Evolutionary conservation across 1,140 invertebrate species (phyloP).

Genomic region (Zophobas morio): DNA sequence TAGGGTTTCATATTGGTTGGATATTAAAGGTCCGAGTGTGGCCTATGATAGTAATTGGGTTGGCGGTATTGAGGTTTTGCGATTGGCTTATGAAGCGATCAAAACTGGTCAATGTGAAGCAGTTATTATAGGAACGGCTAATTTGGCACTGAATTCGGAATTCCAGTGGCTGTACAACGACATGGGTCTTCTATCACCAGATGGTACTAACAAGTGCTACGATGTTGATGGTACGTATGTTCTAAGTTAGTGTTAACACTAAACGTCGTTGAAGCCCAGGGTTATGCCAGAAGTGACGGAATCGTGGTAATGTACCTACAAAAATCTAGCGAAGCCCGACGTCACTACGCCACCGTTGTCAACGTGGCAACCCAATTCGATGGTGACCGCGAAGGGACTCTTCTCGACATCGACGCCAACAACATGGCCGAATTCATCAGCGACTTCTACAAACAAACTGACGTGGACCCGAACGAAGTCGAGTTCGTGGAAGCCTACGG

Average conservation of each 20-base stretch:
- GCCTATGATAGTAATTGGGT: conserved; percentile 82
- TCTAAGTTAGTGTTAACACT: background rate
- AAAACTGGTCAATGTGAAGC: conserved; percentile 76
- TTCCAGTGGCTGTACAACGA: conserved; percentile 74
- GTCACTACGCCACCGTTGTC: conserved; percentile 79
- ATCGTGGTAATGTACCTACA: conserved; percentile 88
- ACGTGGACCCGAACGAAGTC: conserved; percentile 75
- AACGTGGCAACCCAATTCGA: conserved; percentile 76
- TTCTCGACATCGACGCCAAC: conserved; percentile 72
- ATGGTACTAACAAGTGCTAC: conserved; percentile 81
- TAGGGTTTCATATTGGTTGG: conserved; percentile 75
- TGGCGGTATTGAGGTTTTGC: conserved; percentile 77
- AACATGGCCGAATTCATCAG: conserved; percentile 70
- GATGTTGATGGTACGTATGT: conserved; percentile 74
- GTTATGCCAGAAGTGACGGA: conserved; percentile 84
- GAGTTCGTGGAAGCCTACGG: conserved; percentile 84
- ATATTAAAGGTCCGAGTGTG: conserved; percentile 76
- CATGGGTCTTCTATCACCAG: conserved; percentile 75
- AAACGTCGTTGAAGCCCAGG: conserved; percentile 72
- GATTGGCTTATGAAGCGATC: conserved; percentile 76
- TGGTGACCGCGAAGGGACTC: conserved; percentile 72
- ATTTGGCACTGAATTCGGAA: conserved; percentile 76
- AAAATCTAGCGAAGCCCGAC: conserved; percentile 82
- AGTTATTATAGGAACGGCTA: conserved; percentile 79
- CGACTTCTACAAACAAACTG: conserved; percentile 75